Evolutionary conservation across 2,888 invertebrate species (phyloP).

Genomic region (Odontocolon sp.): DNA sequence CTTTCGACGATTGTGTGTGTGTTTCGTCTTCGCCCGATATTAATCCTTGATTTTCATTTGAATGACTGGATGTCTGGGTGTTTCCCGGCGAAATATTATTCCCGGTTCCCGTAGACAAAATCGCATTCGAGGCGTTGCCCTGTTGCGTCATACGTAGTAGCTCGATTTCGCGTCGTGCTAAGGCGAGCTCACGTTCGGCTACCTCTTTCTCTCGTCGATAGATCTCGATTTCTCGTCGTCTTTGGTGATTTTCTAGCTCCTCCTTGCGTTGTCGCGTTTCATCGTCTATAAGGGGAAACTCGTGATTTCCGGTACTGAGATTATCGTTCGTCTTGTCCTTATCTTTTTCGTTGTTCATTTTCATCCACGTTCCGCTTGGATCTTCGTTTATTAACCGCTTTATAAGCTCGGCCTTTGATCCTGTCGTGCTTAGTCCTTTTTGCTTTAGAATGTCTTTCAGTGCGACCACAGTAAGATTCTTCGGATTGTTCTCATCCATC

Average conservation of each 20-base stretch:
- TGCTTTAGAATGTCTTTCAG: constrained; percentile 9
- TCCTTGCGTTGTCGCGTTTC: neutral
- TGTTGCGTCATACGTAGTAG: neutral
- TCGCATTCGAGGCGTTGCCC: neutral
- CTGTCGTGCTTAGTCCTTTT: neutral
- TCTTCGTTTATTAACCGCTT: neutral
- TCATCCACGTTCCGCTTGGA: neutral
- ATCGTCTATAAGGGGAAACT: neutral
- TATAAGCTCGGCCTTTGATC: constrained; percentile 4
- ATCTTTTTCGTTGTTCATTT: neutral
- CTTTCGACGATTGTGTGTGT: too few species aligned
- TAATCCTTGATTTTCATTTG: too few species aligned
- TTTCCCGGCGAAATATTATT: neutral
- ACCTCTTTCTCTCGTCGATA: constrained; percentile 6
- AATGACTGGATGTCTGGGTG: neutral
- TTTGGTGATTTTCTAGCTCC: neutral
- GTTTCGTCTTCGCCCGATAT: too few species aligned
- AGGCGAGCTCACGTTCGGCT: neutral
- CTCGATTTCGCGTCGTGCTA: constrained; percentile 20
- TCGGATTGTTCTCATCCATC: neutral
- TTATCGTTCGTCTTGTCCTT: neutral
- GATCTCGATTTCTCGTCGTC: neutral
- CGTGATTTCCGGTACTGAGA: neutral
- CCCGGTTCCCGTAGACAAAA: neutral
- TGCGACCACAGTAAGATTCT: constrained; percentile 8